These are phyloP conservation scores for Lepus townsendii DNA, from an alignment of 2,797 vertebrate species.

Conservation along the genomic window DNA sequence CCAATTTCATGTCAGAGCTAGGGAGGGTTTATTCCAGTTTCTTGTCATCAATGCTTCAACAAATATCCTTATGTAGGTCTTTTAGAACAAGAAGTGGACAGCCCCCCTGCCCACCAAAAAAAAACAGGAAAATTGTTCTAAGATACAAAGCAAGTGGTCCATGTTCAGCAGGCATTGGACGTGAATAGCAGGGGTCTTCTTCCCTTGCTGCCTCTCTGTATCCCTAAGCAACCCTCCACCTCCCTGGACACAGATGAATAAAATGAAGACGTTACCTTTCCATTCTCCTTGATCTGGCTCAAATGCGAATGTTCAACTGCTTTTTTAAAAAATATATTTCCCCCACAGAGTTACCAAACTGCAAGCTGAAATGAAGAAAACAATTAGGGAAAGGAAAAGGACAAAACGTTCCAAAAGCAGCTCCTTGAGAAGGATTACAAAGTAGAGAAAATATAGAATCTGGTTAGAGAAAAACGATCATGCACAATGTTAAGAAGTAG, in stretches of 20 bases:
- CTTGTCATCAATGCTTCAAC: background rate
- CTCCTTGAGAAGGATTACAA: slow-evolving; percentile 33
- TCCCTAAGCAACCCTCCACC: background rate
- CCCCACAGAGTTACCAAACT: slow-evolving; percentile 8
- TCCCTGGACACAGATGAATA: background rate
- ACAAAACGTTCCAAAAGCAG: background rate
- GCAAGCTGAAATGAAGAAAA: background rate
- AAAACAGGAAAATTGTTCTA: background rate
- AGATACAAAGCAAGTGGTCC: background rate
- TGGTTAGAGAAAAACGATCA: background rate
- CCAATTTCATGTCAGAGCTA: slow-evolving; percentile 39
- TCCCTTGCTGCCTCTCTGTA: background rate
- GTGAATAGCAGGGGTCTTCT: background rate
- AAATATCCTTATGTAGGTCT: background rate
- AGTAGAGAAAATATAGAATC: background rate
- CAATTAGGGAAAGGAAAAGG: background rate
- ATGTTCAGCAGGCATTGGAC: background rate
- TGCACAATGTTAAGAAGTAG: background rate
- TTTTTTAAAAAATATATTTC: slow-evolving; percentile 25
- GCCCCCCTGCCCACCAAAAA: background rate
- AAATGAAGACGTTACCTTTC: background rate
- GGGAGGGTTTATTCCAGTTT: slow-evolving; percentile 14
- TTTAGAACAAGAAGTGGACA: slow-evolving; percentile 33
- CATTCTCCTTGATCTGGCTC: background rate
- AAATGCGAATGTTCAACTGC: background rate